Evolutionary conservation across 2,888 invertebrate species (phyloP).

Genomic region (Acrocyrtus sp.): DNA sequence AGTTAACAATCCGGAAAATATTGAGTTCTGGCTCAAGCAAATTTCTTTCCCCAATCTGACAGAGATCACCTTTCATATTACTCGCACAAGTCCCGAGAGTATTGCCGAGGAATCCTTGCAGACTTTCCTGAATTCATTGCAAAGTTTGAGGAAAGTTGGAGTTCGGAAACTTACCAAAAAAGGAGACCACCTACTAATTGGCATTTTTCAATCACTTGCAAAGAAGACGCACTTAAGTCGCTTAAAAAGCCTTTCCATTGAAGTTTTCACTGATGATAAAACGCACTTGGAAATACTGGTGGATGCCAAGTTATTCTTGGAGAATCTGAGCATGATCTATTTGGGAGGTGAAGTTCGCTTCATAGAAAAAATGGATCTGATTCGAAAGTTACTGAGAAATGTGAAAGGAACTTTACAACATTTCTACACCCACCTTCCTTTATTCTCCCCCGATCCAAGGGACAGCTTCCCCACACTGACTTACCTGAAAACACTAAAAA

Average conservation of each 20-base stretch:
- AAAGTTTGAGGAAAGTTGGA: constrained; percentile 12
- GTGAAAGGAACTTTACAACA: constrained; percentile 2
- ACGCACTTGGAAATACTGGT: constrained; percentile 18
- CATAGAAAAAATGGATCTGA: constrained; percentile 31
- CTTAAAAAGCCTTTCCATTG: constrained; percentile 10
- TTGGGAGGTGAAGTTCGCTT: constrained; percentile 34
- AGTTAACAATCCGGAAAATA: constrained; percentile 10
- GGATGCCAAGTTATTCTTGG: constrained; percentile 9
- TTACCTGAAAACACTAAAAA: constrained; percentile 7
- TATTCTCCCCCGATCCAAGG: constrained; percentile 24
- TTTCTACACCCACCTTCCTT: constrained; percentile 33
- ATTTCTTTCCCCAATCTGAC: constrained; percentile 21
- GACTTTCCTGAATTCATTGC: constrained; percentile 11
- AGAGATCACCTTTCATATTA: constrained; percentile 31
- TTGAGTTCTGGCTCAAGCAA: constrained; percentile 24
- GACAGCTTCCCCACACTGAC: constrained; percentile 14
- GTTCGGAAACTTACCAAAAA: constrained; percentile 34
- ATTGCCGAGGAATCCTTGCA: constrained; percentile 12
- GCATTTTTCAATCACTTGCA: constrained; percentile 9
- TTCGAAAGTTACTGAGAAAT: constrained; percentile 15
- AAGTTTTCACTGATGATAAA: constrained; percentile 31
- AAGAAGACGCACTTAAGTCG: constrained; percentile 8
- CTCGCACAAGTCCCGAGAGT: constrained; percentile 26
- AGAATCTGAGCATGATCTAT: constrained; percentile 29
- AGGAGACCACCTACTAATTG: constrained; percentile 25